Conservation (phyloP, 2,888 invertebrate genomes). For the Oxycera nigricornis region DNA sequence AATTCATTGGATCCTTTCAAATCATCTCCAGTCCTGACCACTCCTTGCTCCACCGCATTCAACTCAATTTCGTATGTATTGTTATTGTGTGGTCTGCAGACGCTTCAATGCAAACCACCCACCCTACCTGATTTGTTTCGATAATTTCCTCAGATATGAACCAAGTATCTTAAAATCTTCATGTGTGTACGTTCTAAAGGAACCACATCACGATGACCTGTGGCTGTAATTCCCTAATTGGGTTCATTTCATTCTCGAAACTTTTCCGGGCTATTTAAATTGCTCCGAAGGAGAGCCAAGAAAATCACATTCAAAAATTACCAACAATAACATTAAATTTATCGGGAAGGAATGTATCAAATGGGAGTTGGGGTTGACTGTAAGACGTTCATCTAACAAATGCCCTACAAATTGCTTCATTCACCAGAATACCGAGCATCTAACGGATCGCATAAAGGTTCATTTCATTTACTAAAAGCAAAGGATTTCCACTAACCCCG, state of each 20-base stretch:
- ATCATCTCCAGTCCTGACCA: not conserved
- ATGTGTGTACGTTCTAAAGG: not conserved
- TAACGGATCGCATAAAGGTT: not conserved
- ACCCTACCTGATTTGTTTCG: slow-evolving; percentile 20
- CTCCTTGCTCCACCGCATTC: not conserved
- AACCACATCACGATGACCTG: not conserved
- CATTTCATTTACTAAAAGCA: slow-evolving; percentile 26
- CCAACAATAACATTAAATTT: not conserved
- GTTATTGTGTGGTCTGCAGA: slow-evolving; percentile 8
- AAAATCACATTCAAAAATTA: slow-evolving; percentile 26
- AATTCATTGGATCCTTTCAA: slow-evolving; percentile 9
- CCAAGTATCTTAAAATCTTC: not conserved
- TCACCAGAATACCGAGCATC: not conserved
- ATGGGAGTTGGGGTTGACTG: not conserved
- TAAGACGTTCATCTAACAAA: not conserved
- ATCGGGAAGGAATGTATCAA: not conserved
- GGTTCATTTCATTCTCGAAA: slow-evolving; percentile 15
- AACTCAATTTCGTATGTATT: not conserved
- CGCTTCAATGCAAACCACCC: not conserved
- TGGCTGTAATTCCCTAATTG: slow-evolving; percentile 8
- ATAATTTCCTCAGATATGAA: not conserved
- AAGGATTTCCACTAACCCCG: slow-evolving; percentile 3
- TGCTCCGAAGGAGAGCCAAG: not conserved
- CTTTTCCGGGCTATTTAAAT: not conserved
- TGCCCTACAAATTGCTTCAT: slow-evolving; percentile 29